Evolutionary conservation across 1,140 invertebrate species (phyloP).

Genomic region (Trachymyrmex septentrionalis): DNA sequence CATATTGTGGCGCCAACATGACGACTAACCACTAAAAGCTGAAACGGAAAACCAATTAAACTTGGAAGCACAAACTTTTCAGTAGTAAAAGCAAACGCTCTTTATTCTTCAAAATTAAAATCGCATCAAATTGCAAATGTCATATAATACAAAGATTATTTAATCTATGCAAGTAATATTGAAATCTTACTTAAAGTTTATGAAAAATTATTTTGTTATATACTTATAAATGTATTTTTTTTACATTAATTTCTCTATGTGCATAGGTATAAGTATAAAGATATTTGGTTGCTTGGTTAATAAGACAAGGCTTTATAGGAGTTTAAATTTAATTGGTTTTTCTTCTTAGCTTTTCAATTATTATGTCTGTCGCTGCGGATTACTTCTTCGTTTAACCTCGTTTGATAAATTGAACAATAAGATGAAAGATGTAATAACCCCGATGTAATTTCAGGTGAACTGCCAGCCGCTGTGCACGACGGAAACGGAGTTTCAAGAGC

Average conservation of each 20-base stretch:
- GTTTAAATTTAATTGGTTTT: conserved; percentile 38
- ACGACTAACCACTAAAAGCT: background rate
- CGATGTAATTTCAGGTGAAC: conserved; percentile 83
- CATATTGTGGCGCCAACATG: background rate
- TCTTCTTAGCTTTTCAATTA: conserved; percentile 16
- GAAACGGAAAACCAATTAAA: conserved; percentile 8
- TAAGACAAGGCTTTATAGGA: background rate
- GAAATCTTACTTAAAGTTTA: background rate
- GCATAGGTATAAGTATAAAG: background rate
- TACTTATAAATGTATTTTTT: background rate
- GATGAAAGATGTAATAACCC: conserved; percentile 38
- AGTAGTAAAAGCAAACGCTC: background rate
- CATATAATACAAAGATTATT: background rate
- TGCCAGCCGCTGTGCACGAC: conserved; percentile 87
- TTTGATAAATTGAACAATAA: conserved; percentile 55
- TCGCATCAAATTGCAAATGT: background rate
- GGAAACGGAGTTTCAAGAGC: conserved; percentile 85
- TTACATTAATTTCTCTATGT: background rate
- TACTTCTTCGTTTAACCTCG: conserved; percentile 18
- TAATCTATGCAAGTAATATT: background rate
- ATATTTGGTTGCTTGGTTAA: too few relatives aligned
- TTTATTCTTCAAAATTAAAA: conserved; percentile 2
- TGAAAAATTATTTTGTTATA: background rate
- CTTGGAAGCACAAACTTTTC: background rate
- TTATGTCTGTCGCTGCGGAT: background rate